Conservation (phyloP, 1,140 invertebrate genomes). For the Grapholita molesta region DNA sequence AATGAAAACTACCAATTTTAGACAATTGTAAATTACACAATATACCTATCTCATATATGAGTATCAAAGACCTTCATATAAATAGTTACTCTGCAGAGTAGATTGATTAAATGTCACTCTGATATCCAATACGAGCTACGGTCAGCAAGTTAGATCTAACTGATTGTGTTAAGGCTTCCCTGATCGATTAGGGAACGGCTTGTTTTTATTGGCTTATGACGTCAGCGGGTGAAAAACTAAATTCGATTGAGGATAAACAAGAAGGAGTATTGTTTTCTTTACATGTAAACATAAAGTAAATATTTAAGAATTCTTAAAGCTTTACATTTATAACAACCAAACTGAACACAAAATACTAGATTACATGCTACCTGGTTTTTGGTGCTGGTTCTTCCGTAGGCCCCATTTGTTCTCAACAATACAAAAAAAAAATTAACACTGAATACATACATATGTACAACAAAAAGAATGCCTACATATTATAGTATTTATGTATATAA, state of each 20-base stretch:
- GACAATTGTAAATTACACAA: background rate
- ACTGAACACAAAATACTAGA: too few relatives aligned
- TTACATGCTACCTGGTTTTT: too few relatives aligned
- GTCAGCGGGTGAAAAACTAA: background rate
- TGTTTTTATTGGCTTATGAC: slow-evolving; percentile 10
- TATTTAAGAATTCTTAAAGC: too few relatives aligned
- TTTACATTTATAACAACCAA: too few relatives aligned
- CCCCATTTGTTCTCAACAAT: too few relatives aligned
- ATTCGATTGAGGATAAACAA: background rate
- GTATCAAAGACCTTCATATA: background rate
- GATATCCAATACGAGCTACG: background rate
- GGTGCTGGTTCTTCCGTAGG: too few relatives aligned
- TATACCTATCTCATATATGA: background rate
- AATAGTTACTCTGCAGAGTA: background rate
- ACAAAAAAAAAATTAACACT: too few relatives aligned
- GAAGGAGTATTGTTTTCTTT: background rate
- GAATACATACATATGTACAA: too few relatives aligned
- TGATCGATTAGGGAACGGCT: background rate
- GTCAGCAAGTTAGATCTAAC: background rate
- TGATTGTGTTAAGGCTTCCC: slow-evolving; percentile 6
- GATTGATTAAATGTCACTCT: background rate
- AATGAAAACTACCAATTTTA: background rate
- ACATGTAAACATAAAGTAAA: background rate
- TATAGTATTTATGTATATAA: too few relatives aligned
- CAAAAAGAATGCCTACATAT: too few relatives aligned